Evolutionary conservation across 2,113 vertebrate genomes (phyloP), one percentile per base, ranked within the genome.

Genomic region (Nibea albiflora): DNA sequence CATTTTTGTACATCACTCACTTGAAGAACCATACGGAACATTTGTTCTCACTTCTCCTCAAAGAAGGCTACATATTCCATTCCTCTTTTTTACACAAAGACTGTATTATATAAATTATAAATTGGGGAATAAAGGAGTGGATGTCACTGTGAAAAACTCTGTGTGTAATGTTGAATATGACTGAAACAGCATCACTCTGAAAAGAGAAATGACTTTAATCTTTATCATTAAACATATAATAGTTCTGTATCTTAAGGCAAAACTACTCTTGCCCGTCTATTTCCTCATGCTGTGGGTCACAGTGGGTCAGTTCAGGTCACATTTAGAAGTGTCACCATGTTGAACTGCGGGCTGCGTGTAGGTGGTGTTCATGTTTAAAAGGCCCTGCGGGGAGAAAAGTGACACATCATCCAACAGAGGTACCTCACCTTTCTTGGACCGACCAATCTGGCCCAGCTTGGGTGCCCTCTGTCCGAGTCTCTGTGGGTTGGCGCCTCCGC

Each of bases 401-500:
- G 5, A 26, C 5, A 20, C n/a, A 60, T 15, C 15, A 26, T 22
- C 22, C 26, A 4, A 11, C 22, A n/a, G 3, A n/a, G 6, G 19
- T 15, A 5, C 9, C 93, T 77, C 42, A 95, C 95, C 95, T 95
- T 94, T 95, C 86, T 92, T 95, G 66, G 94, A 88, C 5, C 95
- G 94, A 0, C 95, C 95, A 10, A 96, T 96, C 89, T 94, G 94
- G 4, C 95, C 95, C 63, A 96, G 94, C 49, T 96, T 96, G 5
- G 95, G 95, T 0, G 95, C 93, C 63, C 95, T 90, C 85, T 95
- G 94, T 0, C 91, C 92, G 0, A 94, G 90, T 1, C 94, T 92
- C 85, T 93, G 93, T 0, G 90, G 94, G 68, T 92, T 94, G 6
- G 78, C 12, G 11, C 68, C 83, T 0, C 70, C 85, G 15, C 73